Evolutionary conservation across 2,888 invertebrate species (phyloP).

Genomic region (Monoplex corrugatus): DNA sequence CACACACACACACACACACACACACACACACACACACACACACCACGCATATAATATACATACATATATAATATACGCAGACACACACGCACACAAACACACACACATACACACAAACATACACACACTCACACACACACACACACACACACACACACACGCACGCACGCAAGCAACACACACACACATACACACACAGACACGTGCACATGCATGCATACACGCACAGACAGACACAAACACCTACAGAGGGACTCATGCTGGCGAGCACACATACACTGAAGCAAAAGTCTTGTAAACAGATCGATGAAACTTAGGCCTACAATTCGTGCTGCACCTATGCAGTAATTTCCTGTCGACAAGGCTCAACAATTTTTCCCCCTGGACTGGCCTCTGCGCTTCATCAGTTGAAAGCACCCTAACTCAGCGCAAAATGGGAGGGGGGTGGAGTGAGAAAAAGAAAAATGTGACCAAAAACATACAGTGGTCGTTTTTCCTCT

Average conservation of each 20-base stretch:
- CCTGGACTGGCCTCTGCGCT: too few relatives aligned
- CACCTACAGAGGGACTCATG: neutral
- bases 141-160: slow-evolving; percentile 22
- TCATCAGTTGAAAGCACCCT: too few relatives aligned
- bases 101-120: neutral
- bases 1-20: neutral
- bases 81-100: neutral
- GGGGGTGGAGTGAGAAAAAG: too few relatives aligned
- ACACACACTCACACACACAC: slow-evolving; percentile 6
- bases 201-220: neutral
- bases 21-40: slow-evolving; percentile 22
- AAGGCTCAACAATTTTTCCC: too few relatives aligned
- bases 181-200: neutral
- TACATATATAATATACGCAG: too few relatives aligned
- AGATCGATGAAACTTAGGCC: too few relatives aligned
- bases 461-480: too few relatives aligned
- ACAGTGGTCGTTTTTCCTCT: too few relatives aligned
- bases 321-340: too few relatives aligned
- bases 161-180: neutral
- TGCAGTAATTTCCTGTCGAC: too few relatives aligned
- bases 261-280: neutral
- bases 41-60: neutral
- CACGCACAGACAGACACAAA: neutral
- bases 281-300: too few relatives aligned
- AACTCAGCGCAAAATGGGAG: too few relatives aligned